Percentiles rank a stretch among this genome's conserved stretches.
Evolutionary conservation across 2,888 invertebrate genomes (phyloP).

Genomic region (Pachycephus smyrnensis): DNA sequence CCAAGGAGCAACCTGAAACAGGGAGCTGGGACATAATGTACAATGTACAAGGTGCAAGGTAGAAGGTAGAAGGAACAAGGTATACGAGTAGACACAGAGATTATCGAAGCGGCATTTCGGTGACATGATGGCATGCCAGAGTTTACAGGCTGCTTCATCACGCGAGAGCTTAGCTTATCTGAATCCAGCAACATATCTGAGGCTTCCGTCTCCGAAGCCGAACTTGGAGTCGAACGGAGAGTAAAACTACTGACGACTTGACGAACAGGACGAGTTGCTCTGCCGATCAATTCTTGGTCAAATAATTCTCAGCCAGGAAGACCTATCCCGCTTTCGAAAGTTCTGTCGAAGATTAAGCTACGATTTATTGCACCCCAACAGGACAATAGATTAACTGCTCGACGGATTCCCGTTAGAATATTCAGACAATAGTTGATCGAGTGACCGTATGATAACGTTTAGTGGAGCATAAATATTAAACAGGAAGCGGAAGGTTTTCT

Average conservation of each 20-base stretch:
- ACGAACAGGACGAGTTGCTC: too few species aligned
- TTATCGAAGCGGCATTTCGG: constrained; percentile 62
- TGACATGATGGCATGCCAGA: constrained; percentile 55
- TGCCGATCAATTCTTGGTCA: constrained; percentile 51
- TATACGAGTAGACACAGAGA: constrained; percentile 26
- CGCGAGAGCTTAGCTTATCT: constrained; percentile 65
- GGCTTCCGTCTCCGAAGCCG: constrained; percentile 52
- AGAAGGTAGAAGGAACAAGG: too few species aligned
- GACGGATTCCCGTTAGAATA: constrained; percentile 41
- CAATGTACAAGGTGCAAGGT: too few species aligned
- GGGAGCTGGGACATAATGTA: too few species aligned
- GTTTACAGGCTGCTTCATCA: constrained; percentile 65
- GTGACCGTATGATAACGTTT: constrained; percentile 48
- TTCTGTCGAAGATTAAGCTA: constrained; percentile 55
- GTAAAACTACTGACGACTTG: too few species aligned
- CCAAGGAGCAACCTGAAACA: too few species aligned
- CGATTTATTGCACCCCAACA: constrained; percentile 47
- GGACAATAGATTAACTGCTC: constrained; percentile 43
- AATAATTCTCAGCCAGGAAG: constrained; percentile 38
- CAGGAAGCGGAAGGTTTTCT: constrained; percentile 9
- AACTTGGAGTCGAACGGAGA: too few species aligned
- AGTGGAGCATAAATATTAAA: constrained; percentile 35
- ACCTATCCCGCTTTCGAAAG: constrained; percentile 46
- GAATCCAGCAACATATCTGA: constrained; percentile 62
- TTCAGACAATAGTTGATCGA: constrained; percentile 51